A percentile compares a stretch with the other conserved stretches of the same genome.
phyloP scores from a whole-genome alignment of 2,797 vertebrate species.

The Pogoniulus pusillus region DNA sequence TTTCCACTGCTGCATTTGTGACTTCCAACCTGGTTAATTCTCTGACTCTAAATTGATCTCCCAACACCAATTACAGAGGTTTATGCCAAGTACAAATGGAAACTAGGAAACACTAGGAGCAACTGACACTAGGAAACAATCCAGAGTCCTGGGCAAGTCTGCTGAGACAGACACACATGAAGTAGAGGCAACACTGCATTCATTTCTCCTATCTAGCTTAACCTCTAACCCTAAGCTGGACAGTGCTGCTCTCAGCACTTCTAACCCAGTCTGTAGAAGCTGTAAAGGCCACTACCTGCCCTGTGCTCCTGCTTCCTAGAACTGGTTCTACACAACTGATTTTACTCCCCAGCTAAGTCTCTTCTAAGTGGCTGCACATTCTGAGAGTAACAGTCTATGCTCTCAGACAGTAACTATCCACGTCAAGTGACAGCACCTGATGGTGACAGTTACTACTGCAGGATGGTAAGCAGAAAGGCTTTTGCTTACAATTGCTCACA shows the following conservation, averaged over 20 bases:
- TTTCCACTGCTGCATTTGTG: not conserved
- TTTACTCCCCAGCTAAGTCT: not conserved
- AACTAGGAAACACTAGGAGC: not conserved
- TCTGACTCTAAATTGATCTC: not conserved
- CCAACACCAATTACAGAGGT: not conserved
- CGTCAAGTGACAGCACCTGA: not conserved
- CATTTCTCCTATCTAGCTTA: not conserved
- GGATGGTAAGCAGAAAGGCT: not conserved
- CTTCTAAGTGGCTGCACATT: not conserved
- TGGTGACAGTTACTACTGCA: not conserved
- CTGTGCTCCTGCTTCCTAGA: not conserved
- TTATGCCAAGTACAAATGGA: not conserved
- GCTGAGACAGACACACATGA: not conserved
- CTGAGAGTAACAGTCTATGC: not conserved
- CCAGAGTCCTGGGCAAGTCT: not conserved
- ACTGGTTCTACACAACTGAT: too few relatives aligned
- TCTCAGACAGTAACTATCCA: not conserved
- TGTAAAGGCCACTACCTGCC: not conserved
- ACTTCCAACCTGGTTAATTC: too few relatives aligned
- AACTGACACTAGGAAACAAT: not conserved
- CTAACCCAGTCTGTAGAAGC: not conserved
- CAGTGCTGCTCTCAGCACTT: not conserved
- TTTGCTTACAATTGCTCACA: not conserved
- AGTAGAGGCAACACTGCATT: not conserved
- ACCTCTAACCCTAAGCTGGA: not conserved